phyloP scores from a whole-genome alignment of 92 coral and sea anemone genomes.

The Blastomussa wellsi region DNA sequence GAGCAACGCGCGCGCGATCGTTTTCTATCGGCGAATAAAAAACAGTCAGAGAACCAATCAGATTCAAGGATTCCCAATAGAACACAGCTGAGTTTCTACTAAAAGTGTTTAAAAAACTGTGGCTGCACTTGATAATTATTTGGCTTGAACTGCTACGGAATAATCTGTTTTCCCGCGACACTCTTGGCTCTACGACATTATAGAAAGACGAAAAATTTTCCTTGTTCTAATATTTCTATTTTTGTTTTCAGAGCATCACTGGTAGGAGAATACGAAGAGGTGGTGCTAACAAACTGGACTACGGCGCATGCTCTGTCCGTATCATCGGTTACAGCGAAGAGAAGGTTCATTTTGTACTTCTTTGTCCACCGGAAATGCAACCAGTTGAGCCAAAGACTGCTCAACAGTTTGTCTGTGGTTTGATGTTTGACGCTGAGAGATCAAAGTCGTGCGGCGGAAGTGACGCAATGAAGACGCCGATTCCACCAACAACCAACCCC shows the following conservation, averaged over 20 bases:
- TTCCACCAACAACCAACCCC: slow-evolving; percentile 63
- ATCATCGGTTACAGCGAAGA: slow-evolving; percentile 28
- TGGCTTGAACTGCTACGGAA: no score
- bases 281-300: slow-evolving; percentile 34
- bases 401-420: slow-evolving; percentile 65
- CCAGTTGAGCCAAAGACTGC: slow-evolving; percentile 39
- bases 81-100: no score
- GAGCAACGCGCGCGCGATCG: no score
- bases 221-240: no score
- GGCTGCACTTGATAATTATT: no score
- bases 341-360: slow-evolving; percentile 42
- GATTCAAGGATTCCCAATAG: not conserved
- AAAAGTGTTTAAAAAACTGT: no score
- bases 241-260: not conserved
- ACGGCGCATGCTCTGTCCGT: slow-evolving; percentile 79
- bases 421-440: slow-evolving; percentile 58
- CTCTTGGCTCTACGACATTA: no score
- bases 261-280: slow-evolving; percentile 28
- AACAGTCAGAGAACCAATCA: not conserved
- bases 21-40: no score
- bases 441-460: slow-evolving; percentile 65
- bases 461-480: slow-evolving; percentile 41
- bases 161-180: no score
- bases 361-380: slow-evolving; percentile 51
- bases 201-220: no score